These are phyloP conservation scores for Ploceus nigricollis DNA, from an alignment of 2,113 vertebrate genomes.

Conservation along the genomic window DNA sequence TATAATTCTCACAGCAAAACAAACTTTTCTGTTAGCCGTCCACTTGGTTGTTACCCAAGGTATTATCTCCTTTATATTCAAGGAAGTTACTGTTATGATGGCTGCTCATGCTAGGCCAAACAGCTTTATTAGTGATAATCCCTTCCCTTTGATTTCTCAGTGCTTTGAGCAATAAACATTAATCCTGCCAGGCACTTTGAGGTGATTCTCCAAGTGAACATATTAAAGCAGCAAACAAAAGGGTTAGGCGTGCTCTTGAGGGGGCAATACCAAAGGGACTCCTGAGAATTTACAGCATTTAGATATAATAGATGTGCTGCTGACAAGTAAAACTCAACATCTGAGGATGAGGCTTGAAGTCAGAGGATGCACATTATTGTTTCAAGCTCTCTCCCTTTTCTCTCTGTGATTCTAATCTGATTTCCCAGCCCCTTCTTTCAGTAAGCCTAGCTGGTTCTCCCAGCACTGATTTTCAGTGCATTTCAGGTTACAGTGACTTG, in stretches of 20 bases:
- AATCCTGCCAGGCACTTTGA: neutral
- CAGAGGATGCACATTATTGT: neutral
- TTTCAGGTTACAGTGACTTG: neutral
- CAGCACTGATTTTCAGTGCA: neutral
- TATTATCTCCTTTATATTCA: neutral
- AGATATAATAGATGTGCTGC: neutral
- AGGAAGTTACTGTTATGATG: neutral
- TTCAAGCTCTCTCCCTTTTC: neutral
- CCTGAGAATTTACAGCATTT: neutral
- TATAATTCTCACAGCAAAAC: neutral
- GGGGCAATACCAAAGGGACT: neutral
- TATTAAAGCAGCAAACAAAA: neutral
- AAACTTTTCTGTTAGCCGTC: neutral
- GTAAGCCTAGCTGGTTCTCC: neutral
- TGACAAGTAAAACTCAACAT: neutral
- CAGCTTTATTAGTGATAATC: neutral
- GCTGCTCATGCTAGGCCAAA: neutral
- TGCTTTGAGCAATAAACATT: neutral
- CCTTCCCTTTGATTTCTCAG: conserved; percentile 1
- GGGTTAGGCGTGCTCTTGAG: neutral
- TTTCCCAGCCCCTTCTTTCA: neutral
- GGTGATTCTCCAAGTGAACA: neutral
- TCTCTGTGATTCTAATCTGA: neutral
- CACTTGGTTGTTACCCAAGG: neutral
- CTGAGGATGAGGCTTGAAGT: neutral